Conservation (phyloP, 1,140 invertebrate genomes). For the Zaprionus kolodkinae region DNA sequence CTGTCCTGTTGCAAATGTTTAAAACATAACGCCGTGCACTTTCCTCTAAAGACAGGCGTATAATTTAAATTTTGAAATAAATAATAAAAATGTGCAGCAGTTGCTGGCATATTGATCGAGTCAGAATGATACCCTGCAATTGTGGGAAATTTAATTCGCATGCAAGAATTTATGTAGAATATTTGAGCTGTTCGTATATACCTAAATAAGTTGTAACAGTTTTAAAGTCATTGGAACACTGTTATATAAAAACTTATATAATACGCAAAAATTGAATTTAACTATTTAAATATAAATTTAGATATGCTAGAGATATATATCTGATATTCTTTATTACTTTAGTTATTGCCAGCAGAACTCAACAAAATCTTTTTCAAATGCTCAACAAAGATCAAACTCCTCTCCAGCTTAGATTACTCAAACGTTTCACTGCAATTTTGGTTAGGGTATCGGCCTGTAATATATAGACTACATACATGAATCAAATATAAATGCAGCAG, state of each 20-base stretch:
- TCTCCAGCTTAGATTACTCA: neutral
- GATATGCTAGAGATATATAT: no score
- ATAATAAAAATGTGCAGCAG: constrained; percentile 57
- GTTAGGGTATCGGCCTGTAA: constrained; percentile 22
- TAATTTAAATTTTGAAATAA: constrained; percentile 79
- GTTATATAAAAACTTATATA: no score
- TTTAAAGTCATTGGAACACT: neutral
- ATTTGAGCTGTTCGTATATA: neutral
- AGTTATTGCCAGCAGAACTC: no score
- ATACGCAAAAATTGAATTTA: no score
- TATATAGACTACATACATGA: constrained; percentile 29
- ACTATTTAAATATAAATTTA: no score
- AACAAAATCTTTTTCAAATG: no score
- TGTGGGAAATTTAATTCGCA: neutral
- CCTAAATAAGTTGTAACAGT: neutral
- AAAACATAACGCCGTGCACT: constrained; percentile 77
- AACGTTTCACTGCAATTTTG: neutral
- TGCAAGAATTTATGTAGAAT: neutral
- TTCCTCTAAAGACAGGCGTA: constrained; percentile 71
- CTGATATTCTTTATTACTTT: no score
- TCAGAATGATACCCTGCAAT: constrained; percentile 19
- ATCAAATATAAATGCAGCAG: constrained; percentile 62
- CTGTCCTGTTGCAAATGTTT: constrained; percentile 54
- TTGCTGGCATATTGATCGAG: neutral
- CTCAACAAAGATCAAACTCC: neutral